Base-by-base conservation (phyloP, 2,797 vertebrate species). In the Cyprinodon diabolis region DNA sequence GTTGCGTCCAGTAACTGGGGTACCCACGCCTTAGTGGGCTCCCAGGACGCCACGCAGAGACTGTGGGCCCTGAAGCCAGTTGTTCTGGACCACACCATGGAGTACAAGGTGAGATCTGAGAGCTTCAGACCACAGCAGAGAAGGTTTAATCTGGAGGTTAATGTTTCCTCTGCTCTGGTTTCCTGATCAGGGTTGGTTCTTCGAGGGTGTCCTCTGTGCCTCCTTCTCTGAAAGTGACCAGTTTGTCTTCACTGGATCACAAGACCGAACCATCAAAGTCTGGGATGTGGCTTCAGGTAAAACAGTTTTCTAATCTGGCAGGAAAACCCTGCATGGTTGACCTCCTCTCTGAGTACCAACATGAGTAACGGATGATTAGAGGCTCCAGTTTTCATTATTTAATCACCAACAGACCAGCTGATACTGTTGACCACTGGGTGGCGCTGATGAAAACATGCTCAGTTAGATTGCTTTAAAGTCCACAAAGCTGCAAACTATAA, bases 191-290 rank as follows among this genome's bases (percentile, higher is more conserved):
- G 92, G 91, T 1, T 91, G 95, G 49, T 92, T 93, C 85, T 95
- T 92, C 51, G 86, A 91, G 71, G 93, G 95, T 0, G 84, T 96
- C 55, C 84, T 93, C 51, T 96, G 91, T 3, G 95, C 95, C 30
- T 94, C 94, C 3, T 97, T 96, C 89, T 96, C 96, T 6, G 91
- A 90, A 72, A 95, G 93, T 1, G 92, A 95, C 78, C 90, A 91
- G 45, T 94, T 92, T 0, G 63, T 96, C 78, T 95, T 93, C 45
- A 95, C 91, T 0, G 96, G 94, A 57, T 94, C 86, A 1, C 91
- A 86, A 77, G 96, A 97, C 88, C 83, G 91, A 77, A 95, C 95
- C 37, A 55, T 96, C 51, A 95, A 95, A 57, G 95, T 92, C 47
- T 96, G 96, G 96, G 92, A 94, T 0, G 93, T 94, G 0, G 52